Percentiles rank a stretch among this genome's conserved stretches.
phyloP scores from a whole-genome alignment of 30 jellyfish, hydroid and myxozoan species.

The Turritopsis rubra region DNA sequence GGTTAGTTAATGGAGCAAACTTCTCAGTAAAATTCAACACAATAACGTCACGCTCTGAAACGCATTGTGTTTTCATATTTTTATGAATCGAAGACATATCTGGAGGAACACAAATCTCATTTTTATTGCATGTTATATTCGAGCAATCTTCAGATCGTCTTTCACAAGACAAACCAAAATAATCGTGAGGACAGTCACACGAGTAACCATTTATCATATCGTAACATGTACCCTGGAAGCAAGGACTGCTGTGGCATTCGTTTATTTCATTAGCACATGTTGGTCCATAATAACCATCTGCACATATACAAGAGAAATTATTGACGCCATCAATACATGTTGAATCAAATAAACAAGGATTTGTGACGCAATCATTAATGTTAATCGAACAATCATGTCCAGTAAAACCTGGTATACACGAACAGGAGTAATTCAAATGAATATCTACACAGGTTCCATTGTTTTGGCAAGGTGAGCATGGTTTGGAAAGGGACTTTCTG shows the following conservation, averaged over 20 bases:
- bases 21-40: background rate
- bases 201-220: constrained; percentile 29
- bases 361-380: constrained; percentile 61
- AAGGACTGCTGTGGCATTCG: constrained; percentile 64
- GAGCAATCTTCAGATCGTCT: constrained; percentile 16
- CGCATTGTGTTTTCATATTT: background rate
- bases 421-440: constrained; percentile 52
- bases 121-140: background rate
- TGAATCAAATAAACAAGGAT: constrained; percentile 69
- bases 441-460: constrained; percentile 65
- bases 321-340: constrained; percentile 52
- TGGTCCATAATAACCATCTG: constrained; percentile 45
- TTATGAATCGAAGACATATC: background rate
- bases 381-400: constrained; percentile 76
- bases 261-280: constrained; percentile 45
- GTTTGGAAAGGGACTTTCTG: background rate
- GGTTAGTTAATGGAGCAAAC: constrained; percentile 7
- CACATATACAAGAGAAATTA: constrained; percentile 46
- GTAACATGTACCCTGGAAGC: constrained; percentile 46
- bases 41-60: constrained; percentile 9
- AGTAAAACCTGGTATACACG: constrained; percentile 71
- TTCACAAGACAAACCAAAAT: constrained; percentile 69
- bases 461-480: constrained; percentile 47
- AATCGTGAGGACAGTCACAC: constrained; percentile 57
- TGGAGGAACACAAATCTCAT: constrained; percentile 6